phyloP scores from a whole-genome alignment of 2,113 vertebrate species.

The Corythoichthys haematopterus region DNA sequence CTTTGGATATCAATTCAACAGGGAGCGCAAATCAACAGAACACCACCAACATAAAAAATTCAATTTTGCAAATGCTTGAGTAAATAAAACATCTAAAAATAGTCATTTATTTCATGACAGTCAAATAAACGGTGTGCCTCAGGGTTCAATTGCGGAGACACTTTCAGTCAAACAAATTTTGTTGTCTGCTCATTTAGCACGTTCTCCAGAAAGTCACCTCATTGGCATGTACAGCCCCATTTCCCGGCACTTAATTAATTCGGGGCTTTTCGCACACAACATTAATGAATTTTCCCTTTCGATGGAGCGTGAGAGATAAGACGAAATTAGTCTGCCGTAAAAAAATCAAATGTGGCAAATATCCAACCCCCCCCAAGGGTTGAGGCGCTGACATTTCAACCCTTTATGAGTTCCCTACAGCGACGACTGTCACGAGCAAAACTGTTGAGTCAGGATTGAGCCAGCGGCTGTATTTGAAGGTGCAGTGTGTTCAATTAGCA shows the following conservation, averaged over 20 bases:
- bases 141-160: not conserved
- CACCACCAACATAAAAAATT: too few relatives aligned
- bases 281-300: slow-evolving; percentile 52
- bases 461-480: not conserved
- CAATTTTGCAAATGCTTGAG: too few relatives aligned
- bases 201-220: slow-evolving; percentile 2
- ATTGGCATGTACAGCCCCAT: slow-evolving; percentile 51
- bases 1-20: too few relatives aligned
- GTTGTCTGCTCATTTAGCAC: not conserved
- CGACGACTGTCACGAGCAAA: slow-evolving; percentile 32
- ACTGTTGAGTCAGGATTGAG: slow-evolving; percentile 31
- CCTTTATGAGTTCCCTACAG: slow-evolving; percentile 20
- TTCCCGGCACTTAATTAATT: slow-evolving; percentile 41
- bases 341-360: slow-evolving; percentile 40
- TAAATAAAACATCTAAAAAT: too few relatives aligned
- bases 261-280: slow-evolving; percentile 29
- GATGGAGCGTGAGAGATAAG: slow-evolving; percentile 45
- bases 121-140: not conserved
- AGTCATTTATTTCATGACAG: not conserved
- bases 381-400: slow-evolving; percentile 22
- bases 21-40: too few relatives aligned
- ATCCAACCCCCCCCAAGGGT: slow-evolving; percentile 25
- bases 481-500: slow-evolving; percentile 16
- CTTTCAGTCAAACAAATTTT: not conserved
- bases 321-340: slow-evolving; percentile 41